phyloP scores from a whole-genome alignment of 2,888 invertebrate genomes.

The Atrina japonica region DNA sequence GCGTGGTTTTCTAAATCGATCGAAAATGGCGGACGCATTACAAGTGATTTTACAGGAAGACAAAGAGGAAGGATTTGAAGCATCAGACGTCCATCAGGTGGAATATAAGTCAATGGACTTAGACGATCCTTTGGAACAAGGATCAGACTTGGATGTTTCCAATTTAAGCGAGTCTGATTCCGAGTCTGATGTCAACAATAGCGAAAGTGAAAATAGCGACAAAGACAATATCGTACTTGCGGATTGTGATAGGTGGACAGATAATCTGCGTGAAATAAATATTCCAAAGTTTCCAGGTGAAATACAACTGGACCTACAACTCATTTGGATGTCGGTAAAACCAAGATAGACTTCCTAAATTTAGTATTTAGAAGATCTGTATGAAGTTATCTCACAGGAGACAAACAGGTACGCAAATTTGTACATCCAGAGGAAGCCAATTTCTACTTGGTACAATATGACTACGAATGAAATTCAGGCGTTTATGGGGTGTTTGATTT shows the following conservation, averaged over 20 bases:
- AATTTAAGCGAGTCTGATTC: too few species aligned
- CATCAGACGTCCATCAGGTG: too few species aligned
- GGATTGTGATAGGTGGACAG: background rate
- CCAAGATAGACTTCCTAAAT: conserved; percentile 12
- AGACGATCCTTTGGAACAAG: too few species aligned
- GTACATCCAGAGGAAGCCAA: background rate
- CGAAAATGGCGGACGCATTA: too few species aligned
- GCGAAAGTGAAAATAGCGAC: conserved; percentile 18
- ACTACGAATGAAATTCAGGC: conserved; percentile 18
- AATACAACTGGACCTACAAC: background rate
- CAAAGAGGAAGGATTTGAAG: too few species aligned
- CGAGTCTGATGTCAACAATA: too few species aligned
- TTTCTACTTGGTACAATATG: conserved; percentile 10
- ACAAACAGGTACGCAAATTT: conserved; percentile 4
- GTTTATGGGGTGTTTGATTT: conserved; percentile 11
- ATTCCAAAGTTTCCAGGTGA: conserved; percentile 13
- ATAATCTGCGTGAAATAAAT: conserved; percentile 9
- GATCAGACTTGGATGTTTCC: too few species aligned
- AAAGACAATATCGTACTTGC: conserved; percentile 10
- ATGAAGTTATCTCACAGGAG: background rate
- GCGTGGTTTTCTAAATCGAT: too few species aligned
- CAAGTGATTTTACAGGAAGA: too few species aligned
- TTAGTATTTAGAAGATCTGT: too few species aligned
- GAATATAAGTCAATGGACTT: too few species aligned
- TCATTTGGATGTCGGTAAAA: background rate